A percentile compares a stretch with the other conserved stretches of the same genome.
Conservation (phyloP, 2,888 invertebrate species). For the Branchellion lobata region DNA sequence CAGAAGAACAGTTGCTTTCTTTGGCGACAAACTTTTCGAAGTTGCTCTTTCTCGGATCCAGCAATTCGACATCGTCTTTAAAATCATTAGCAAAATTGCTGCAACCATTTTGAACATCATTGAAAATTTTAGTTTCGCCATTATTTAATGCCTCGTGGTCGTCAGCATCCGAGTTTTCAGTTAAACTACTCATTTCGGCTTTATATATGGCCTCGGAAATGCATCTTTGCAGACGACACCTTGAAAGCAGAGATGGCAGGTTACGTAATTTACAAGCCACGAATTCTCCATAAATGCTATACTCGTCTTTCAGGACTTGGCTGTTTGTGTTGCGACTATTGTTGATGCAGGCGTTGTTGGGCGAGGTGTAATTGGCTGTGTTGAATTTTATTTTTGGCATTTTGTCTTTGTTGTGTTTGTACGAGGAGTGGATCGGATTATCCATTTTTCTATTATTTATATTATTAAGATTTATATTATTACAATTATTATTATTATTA, state of each 20-base stretch:
- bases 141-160: too few relatives aligned
- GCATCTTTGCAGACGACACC: conserved; percentile 17
- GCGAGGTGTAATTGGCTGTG: background rate
- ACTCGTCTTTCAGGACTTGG: conserved; percentile 29
- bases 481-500: background rate
- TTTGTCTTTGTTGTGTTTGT: background rate
- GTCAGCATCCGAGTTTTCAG: too few relatives aligned
- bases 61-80: too few relatives aligned
- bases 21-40: too few relatives aligned
- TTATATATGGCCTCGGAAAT: conserved; percentile 34
- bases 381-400: conserved; percentile 7
- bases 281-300: conserved; percentile 34
- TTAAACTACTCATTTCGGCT: conserved; percentile 31
- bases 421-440: background rate
- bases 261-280: conserved; percentile 38
- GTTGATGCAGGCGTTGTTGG: background rate
- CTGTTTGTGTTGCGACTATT: background rate
- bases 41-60: too few relatives aligned
- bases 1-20: too few relatives aligned
- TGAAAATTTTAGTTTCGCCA: too few relatives aligned
- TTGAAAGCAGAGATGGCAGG: conserved; percentile 19
- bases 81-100: too few relatives aligned
- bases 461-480: background rate
- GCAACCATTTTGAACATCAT: too few relatives aligned
- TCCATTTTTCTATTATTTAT: background rate